Evolutionary conservation across 2,888 invertebrate species (phyloP).

Genomic region (Eupithecia pulchellata): DNA sequence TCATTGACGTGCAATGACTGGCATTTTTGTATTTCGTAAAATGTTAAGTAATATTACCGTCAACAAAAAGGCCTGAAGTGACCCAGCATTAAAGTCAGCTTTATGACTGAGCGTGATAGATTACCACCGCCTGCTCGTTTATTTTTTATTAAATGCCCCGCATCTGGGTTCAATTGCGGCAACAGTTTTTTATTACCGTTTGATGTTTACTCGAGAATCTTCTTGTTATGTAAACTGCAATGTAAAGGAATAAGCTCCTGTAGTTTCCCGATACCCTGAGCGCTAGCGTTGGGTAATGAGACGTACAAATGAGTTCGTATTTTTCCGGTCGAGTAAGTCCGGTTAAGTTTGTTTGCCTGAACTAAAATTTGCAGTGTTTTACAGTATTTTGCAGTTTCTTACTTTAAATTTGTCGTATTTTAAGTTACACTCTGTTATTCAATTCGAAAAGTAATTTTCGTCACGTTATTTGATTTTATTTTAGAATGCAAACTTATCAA

Average conservation of each 20-base stretch:
- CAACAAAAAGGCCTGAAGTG: constrained; percentile 83
- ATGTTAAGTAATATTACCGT: constrained; percentile 79
- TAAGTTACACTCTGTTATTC: too few relatives aligned
- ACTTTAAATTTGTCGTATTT: constrained; percentile 6
- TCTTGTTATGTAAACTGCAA: constrained; percentile 50
- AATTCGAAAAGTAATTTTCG: neutral
- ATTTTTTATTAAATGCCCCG: constrained; percentile 79
- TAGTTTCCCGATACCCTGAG: constrained; percentile 44
- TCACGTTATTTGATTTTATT: neutral
- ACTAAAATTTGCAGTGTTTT: constrained; percentile 39
- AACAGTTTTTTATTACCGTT: constrained; percentile 69
- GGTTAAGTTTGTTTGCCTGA: constrained; percentile 46
- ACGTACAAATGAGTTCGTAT: constrained; percentile 50
- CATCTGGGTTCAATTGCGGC: constrained; percentile 79
- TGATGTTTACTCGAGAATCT: constrained; percentile 57
- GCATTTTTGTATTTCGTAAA: constrained; percentile 65
- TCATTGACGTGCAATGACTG: constrained; percentile 73
- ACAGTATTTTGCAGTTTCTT: constrained; percentile 24
- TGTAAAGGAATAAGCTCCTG: constrained; percentile 44
- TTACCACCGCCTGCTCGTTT: constrained; percentile 73
- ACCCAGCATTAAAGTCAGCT: constrained; percentile 84
- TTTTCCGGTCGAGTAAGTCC: constrained; percentile 44
- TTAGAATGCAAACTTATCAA: neutral
- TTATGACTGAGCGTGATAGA: constrained; percentile 83
- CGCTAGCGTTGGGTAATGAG: constrained; percentile 45